phyloP scores from a whole-genome alignment of 2,113 vertebrate species.

The Boleophthalmus pectinirostris region DNA sequence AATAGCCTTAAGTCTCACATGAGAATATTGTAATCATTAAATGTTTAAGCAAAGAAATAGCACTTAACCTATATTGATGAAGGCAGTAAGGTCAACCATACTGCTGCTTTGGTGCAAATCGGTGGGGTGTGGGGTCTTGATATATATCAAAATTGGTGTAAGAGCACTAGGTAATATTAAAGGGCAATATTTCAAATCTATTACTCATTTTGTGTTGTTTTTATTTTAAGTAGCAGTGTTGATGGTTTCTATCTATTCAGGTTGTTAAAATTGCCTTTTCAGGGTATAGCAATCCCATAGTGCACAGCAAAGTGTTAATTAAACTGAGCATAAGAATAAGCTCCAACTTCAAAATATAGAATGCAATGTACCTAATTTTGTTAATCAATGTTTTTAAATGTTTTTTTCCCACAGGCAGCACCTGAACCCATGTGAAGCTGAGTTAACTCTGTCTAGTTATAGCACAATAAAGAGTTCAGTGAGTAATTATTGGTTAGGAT shows the following conservation, averaged over 20 bases:
- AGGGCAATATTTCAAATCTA: too few species aligned
- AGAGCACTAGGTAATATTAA: too few species aligned
- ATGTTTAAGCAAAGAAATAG: not conserved
- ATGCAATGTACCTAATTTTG: not conserved
- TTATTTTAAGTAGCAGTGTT: too few species aligned
- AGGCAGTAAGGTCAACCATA: not conserved
- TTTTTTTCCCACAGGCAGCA: conserved; percentile 71
- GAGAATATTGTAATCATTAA: conserved; percentile 12
- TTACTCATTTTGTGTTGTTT: too few species aligned
- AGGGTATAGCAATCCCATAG: too few species aligned
- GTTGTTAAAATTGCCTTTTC: too few species aligned
- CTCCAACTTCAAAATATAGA: not conserved
- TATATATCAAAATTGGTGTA: not conserved
- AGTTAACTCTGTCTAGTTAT: conserved; percentile 71
- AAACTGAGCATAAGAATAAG: not conserved
- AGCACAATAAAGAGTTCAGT: conserved; percentile 51
- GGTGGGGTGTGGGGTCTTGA: not conserved
- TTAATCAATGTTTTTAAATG: too few species aligned
- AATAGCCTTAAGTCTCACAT: conserved; percentile 14
- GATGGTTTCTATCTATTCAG: too few species aligned
- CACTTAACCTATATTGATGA: not conserved
- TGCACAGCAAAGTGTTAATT: too few species aligned
- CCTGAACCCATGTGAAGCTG: conserved; percentile 78
- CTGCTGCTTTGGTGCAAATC: not conserved
- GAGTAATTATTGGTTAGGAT: conserved; percentile 61